phyloP scores from a whole-genome alignment of 2,797 vertebrate genomes.

The Artibeus jamaicensis region DNA sequence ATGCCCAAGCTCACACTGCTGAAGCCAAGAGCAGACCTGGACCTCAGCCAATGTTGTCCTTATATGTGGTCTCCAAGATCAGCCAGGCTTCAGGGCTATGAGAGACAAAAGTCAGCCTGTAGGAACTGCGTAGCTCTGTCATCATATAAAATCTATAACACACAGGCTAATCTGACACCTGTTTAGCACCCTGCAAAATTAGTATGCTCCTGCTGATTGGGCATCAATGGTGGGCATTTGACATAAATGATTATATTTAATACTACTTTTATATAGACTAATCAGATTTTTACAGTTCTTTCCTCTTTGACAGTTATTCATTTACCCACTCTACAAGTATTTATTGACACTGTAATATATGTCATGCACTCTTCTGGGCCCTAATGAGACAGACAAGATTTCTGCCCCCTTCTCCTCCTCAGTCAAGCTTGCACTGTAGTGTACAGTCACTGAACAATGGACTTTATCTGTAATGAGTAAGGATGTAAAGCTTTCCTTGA shows the following conservation, averaged over 20 bases:
- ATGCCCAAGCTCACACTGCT: background rate
- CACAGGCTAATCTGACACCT: constrained; percentile 40
- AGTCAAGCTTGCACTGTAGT: background rate
- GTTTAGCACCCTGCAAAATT: constrained; percentile 42
- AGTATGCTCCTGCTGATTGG: background rate
- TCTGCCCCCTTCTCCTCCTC: background rate
- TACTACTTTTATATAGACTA: constrained; percentile 46
- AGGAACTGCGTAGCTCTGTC: background rate
- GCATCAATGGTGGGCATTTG: constrained; percentile 24
- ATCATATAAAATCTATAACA: constrained; percentile 33
- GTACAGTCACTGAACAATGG: background rate
- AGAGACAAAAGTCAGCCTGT: background rate
- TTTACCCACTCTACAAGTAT: constrained; percentile 12
- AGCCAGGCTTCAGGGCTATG: background rate
- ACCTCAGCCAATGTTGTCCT: background rate
- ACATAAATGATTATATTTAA: constrained; percentile 40
- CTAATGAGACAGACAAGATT: background rate
- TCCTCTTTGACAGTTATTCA: constrained; percentile 42
- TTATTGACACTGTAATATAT: background rate
- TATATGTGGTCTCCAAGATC: background rate
- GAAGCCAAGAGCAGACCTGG: background rate
- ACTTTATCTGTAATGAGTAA: background rate
- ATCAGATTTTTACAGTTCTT: constrained; percentile 50
- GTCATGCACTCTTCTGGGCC: background rate
- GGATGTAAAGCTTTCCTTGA: background rate